These are phyloP conservation scores for Hyles lineata DNA, from an alignment of 2,888 invertebrate species.

Conservation along the genomic window DNA sequence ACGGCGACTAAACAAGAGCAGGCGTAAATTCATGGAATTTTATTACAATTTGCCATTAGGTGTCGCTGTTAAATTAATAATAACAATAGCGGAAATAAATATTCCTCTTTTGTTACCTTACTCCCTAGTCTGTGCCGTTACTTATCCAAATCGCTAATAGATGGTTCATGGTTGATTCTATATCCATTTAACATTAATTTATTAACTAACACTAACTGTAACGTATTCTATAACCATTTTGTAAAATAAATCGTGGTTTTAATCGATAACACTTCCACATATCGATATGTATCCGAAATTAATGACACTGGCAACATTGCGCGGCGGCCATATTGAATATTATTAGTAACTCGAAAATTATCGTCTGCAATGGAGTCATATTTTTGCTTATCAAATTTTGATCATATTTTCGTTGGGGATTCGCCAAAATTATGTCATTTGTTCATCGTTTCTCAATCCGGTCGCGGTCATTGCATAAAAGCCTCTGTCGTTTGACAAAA, in stretches of 20 bases:
- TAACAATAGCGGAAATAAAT: too few species aligned
- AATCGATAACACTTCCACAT: background rate
- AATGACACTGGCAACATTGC: slow-evolving; percentile 50
- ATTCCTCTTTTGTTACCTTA: too few species aligned
- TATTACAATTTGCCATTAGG: too few species aligned
- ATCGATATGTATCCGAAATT: background rate
- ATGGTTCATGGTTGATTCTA: too few species aligned
- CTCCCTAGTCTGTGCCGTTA: too few species aligned
- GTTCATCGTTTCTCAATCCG: slow-evolving; percentile 75
- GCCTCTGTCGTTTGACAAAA: slow-evolving; percentile 81
- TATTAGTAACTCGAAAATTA: slow-evolving; percentile 78
- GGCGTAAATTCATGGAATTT: too few species aligned
- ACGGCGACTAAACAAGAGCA: too few species aligned
- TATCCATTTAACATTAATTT: too few species aligned
- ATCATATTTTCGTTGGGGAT: slow-evolving; percentile 77
- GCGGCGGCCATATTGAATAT: slow-evolving; percentile 71
- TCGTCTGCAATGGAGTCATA: slow-evolving; percentile 84
- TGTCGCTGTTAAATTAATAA: background rate
- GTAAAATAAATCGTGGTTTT: too few species aligned
- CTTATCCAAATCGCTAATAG: too few species aligned
- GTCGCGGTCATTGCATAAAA: slow-evolving; percentile 79
- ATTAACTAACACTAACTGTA: too few species aligned
- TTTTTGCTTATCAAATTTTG: slow-evolving; percentile 81
- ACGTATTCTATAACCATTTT: too few species aligned
- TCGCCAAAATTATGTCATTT: slow-evolving; percentile 83